Percentiles rank a stretch among this genome's conserved stretches.
Evolutionary conservation across 2,888 invertebrate species (phyloP).

Genomic region (Harpalus rufipes): DNA sequence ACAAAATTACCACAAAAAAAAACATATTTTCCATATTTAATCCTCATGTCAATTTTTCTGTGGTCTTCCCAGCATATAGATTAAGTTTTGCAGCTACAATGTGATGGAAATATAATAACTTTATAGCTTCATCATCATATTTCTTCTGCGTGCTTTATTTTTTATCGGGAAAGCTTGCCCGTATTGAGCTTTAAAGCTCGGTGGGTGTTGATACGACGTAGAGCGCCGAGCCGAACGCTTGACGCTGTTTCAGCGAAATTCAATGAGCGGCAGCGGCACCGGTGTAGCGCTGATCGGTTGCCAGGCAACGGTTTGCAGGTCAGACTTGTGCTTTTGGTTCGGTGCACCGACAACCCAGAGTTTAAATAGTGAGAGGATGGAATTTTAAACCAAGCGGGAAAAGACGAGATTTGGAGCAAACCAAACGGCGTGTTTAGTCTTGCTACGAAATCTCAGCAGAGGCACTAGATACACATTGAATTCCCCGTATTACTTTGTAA

Average conservation of each 20-base stretch:
- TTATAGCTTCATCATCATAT: neutral
- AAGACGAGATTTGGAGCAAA: too few species aligned
- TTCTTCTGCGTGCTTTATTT: conserved; percentile 12
- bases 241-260: conserved; percentile 29
- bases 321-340: conserved; percentile 3
- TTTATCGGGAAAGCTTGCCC: neutral
- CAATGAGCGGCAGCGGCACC: neutral
- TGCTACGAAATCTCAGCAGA: too few species aligned
- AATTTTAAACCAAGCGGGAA: neutral
- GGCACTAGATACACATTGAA: too few species aligned
- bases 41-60: neutral
- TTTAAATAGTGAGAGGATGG: neutral
- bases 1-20: too few species aligned
- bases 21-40: neutral
- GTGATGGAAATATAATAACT: neutral
- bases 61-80: neutral
- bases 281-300: conserved; percentile 9
- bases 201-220: conserved; percentile 1
- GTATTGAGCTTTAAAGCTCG: neutral
- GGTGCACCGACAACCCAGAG: neutral
- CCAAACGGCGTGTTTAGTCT: too few species aligned
- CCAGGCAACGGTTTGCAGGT: conserved; percentile 3
- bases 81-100: neutral
- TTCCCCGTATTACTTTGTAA: too few species aligned
- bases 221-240: neutral